Evolutionary conservation across 1,140 invertebrate species (phyloP).

Genomic region (Brachionus rotundiformis): DNA sequence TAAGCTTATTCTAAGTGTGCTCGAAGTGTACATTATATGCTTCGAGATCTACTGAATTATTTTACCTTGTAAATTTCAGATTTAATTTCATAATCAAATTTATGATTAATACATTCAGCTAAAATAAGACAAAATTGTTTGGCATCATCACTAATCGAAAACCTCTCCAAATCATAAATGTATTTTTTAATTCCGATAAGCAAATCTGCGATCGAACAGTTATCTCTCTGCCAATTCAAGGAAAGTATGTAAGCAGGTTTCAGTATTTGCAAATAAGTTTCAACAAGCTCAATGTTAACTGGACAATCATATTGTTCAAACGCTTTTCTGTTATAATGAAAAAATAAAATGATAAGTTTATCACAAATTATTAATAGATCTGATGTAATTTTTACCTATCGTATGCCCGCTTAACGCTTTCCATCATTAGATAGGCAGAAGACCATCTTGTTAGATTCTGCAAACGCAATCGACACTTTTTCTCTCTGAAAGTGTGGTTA

Average conservation of each 20-base stretch:
- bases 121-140: not conserved
- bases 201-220: not conserved
- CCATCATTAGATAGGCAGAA: not conserved
- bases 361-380: not conserved
- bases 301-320: not conserved
- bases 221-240: not conserved
- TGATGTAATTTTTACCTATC: not conserved
- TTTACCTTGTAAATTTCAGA: not conserved
- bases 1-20: not conserved
- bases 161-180: not conserved
- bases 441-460: no score
- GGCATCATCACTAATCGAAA: not conserved
- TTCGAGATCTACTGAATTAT: not conserved
- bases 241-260: not conserved
- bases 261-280: not conserved
- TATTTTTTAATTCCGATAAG: not conserved
- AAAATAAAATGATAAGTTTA: not conserved
- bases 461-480: not conserved
- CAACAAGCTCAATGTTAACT: not conserved
- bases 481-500: not conserved
- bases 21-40: not conserved
- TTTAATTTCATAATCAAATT: not conserved
- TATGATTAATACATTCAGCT: not conserved
- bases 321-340: not conserved
- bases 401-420: not conserved